phyloP scores from a whole-genome alignment of 2,113 vertebrate genomes.

The Arothron firmamentum region DNA sequence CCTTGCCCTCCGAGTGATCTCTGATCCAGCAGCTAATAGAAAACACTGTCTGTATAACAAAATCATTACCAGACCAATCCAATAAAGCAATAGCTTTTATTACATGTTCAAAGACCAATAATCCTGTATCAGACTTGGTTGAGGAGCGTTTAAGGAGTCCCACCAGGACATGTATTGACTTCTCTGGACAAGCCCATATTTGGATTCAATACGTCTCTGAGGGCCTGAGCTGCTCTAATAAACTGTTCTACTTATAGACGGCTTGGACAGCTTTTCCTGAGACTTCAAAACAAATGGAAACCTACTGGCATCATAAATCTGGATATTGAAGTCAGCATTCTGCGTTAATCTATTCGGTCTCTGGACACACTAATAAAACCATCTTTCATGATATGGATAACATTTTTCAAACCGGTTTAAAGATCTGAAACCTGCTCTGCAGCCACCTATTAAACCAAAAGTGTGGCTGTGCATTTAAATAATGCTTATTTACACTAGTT shows the following conservation, averaged over 20 bases:
- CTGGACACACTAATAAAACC: constrained; percentile 33
- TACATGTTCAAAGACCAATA: constrained; percentile 72
- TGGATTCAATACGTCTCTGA: constrained; percentile 55
- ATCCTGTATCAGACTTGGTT: constrained; percentile 63
- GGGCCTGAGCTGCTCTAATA: constrained; percentile 29
- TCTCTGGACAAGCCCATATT: constrained; percentile 52
- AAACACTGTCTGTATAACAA: constrained; percentile 62
- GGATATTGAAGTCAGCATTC: constrained; percentile 31
- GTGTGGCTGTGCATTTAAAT: constrained; percentile 53
- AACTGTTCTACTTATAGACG: constrained; percentile 29
- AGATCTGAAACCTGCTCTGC: constrained; percentile 4
- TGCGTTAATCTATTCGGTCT: constrained; percentile 37
- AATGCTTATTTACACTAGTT: constrained; percentile 29
- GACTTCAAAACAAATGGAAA: constrained; percentile 17
- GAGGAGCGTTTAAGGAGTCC: constrained; percentile 60
- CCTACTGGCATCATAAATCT: background rate
- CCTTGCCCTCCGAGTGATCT: constrained; percentile 58
- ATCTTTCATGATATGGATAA: constrained; percentile 45
- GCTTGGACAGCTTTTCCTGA: constrained; percentile 29
- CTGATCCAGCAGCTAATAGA: constrained; percentile 68
- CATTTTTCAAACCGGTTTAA: constrained; percentile 38
- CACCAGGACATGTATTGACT: constrained; percentile 56
- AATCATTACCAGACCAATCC: constrained; percentile 65
- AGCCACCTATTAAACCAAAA: constrained; percentile 37
- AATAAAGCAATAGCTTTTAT: constrained; percentile 73